Conservation (phyloP, 2,113 vertebrate species). For the Taxidea taxus region DNA sequence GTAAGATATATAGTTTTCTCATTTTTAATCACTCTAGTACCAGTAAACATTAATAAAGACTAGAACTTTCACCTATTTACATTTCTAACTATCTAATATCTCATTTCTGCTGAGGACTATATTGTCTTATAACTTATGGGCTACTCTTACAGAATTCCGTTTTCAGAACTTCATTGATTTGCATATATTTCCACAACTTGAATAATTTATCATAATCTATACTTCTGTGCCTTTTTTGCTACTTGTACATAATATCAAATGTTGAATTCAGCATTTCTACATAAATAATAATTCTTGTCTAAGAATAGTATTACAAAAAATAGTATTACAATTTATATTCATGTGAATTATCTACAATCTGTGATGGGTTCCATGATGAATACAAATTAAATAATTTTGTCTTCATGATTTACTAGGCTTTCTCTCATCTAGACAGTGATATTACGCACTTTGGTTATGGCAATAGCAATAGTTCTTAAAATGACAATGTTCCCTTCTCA, state of each 20-base stretch:
- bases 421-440: neutral
- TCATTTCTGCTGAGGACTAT: slow-evolving; percentile 66
- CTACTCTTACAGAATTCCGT: slow-evolving; percentile 67
- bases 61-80: slow-evolving; percentile 66
- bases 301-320: neutral
- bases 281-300: neutral
- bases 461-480: neutral
- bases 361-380: neutral
- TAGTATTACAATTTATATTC: neutral
- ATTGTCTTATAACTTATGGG: slow-evolving; percentile 67
- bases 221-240: neutral
- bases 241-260: slow-evolving; percentile 13
- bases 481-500: neutral
- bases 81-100: slow-evolving; percentile 75
- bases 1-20: slow-evolving; percentile 35
- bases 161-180: slow-evolving; percentile 62
- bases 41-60: slow-evolving; percentile 54
- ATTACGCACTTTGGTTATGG: neutral
- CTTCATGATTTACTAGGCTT: neutral
- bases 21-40: slow-evolving; percentile 74
- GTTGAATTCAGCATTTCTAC: slow-evolving; percentile 33
- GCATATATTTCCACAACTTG: slow-evolving; percentile 70
- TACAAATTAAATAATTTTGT: neutral
- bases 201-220: slow-evolving; percentile 40
- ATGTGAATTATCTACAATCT: neutral